phyloP scores from a whole-genome alignment of 2,888 invertebrate genomes.

The Folsomia manolachei region DNA sequence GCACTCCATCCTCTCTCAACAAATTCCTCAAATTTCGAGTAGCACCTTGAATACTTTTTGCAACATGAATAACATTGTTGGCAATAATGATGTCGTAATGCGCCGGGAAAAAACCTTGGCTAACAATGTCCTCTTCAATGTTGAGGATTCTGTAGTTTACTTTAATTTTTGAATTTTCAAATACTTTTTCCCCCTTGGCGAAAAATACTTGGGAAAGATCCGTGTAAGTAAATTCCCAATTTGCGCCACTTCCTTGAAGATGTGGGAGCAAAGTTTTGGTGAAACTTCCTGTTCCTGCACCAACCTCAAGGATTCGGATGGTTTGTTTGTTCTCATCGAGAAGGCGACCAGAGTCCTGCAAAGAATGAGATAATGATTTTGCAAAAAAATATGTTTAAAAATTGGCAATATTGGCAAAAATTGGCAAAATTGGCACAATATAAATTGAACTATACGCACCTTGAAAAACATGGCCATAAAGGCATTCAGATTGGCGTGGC shows the following conservation, averaged over 20 bases:
- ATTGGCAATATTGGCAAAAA: too few species aligned
- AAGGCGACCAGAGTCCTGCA: conserved; percentile 2
- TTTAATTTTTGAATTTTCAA: conserved; percentile 20
- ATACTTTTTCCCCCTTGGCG: conserved; percentile 21
- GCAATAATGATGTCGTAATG: conserved; percentile 29
- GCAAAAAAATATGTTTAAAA: background rate
- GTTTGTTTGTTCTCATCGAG: conserved; percentile 14
- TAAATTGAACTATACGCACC: background rate
- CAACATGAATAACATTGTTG: conserved; percentile 30
- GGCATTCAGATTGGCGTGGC: background rate
- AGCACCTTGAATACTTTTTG: conserved; percentile 17
- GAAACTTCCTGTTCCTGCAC: conserved; percentile 22
- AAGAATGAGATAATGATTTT: conserved; percentile 19
- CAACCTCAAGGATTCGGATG: conserved; percentile 25
- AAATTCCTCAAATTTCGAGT: conserved; percentile 27
- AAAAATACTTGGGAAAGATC: conserved; percentile 28
- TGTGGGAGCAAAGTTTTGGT: conserved; percentile 13
- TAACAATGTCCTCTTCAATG: conserved; percentile 25
- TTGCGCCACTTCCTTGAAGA: conserved; percentile 5
- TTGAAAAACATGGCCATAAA: background rate
- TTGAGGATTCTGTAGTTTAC: conserved; percentile 24
- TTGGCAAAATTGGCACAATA: too few species aligned
- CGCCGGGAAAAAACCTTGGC: conserved; percentile 27
- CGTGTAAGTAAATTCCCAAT: conserved; percentile 28
- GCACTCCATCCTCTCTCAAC: conserved; percentile 15